Conservation (phyloP, 2,888 invertebrate genomes). For the Drosophila macrospina region DNA sequence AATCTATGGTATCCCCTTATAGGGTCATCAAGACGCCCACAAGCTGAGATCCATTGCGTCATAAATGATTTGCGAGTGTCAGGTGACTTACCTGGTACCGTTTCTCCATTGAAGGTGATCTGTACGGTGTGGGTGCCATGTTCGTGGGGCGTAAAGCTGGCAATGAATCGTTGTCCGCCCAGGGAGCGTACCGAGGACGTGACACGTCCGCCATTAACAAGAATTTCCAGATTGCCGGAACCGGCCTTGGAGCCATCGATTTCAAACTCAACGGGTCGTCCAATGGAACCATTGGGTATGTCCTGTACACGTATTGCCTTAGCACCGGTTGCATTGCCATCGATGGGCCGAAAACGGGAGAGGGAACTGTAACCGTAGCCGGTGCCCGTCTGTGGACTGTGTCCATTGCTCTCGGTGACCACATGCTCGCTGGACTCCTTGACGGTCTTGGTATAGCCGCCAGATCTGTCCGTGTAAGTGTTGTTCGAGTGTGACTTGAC, state of each 20-base stretch:
- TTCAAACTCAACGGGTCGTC: conserved; percentile 97
- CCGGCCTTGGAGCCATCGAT: conserved; percentile 98
- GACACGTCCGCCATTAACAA: conserved; percentile 97
- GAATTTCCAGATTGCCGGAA: conserved; percentile 97
- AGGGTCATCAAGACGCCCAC: conserved; percentile 33
- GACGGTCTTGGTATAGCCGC: conserved; percentile 84
- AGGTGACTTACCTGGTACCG: conserved; percentile 92
- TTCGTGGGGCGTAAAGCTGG: conserved; percentile 96
- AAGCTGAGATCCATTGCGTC: conserved; percentile 15
- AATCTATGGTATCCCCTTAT: conserved; percentile 12
- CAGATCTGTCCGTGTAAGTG: conserved; percentile 82
- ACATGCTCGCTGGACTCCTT: conserved; percentile 85
- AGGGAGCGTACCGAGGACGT: conserved; percentile 96
- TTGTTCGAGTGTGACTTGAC: conserved; percentile 85
- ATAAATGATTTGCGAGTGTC: conserved; percentile 23
- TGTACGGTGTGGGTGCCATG: conserved; percentile 94
- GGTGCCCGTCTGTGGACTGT: conserved; percentile 35
- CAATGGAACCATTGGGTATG: conserved; percentile 94
- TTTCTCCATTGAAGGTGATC: conserved; percentile 97
- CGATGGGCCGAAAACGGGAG: conserved; percentile 85
- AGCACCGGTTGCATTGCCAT: conserved; percentile 90
- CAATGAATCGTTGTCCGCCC: conserved; percentile 95
- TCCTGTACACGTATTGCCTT: conserved; percentile 93
- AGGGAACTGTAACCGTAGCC: conserved; percentile 81
- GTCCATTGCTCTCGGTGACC: conserved; percentile 83